Evolutionary conservation across 2,113 vertebrate genomes (phyloP), one percentile per base, ranked within the genome.

Genomic region (Vireo altiloquus): DNA sequence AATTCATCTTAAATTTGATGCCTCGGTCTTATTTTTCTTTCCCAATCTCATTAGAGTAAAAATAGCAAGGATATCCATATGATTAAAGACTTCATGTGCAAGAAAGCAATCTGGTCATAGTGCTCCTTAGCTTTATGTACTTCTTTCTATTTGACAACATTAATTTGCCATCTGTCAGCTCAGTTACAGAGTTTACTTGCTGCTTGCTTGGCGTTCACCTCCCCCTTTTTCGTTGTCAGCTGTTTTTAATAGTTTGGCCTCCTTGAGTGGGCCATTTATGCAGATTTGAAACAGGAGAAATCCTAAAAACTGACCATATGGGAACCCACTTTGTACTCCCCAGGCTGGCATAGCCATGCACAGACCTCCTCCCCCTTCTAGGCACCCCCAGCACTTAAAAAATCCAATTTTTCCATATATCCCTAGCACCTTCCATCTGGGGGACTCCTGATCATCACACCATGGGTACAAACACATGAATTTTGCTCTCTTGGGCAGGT

Each of bases 131-230:
- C 93, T 93, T 92, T 95, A 96, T 94, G 80, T 96, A 96, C 92
- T 83, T 80, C 92, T 95, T 97, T 95, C 95, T 91, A 92, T 96
- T 96, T 96, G 97, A 97, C 96, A 97, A 94, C 85, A 97, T 97
- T 97, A 97, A 94, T 92, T 96, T 97, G 95, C 96, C 97, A 97
- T 95, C 96, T 97, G 95, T 97, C 97, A 96, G 76, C 83, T 94
- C 94, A 95, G 94, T 96, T 95, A 83, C 93, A 97, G 94, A 92
- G 91, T 94, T 95, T 94, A 96, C 92, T 97, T 85, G 94, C 95
- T 89, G 92, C 83, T 94, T 97, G 90, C 90, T 89, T 92, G 49
- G 65, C 33, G 17, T 89, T 95, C 94, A 85, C 84, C 70, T 95
- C 88, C 96, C 89, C 49, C 52, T 82, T 95, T 90, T 78, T 95